phyloP scores from a whole-genome alignment of 2,888 invertebrate species.

The Strigamia crassipes region DNA sequence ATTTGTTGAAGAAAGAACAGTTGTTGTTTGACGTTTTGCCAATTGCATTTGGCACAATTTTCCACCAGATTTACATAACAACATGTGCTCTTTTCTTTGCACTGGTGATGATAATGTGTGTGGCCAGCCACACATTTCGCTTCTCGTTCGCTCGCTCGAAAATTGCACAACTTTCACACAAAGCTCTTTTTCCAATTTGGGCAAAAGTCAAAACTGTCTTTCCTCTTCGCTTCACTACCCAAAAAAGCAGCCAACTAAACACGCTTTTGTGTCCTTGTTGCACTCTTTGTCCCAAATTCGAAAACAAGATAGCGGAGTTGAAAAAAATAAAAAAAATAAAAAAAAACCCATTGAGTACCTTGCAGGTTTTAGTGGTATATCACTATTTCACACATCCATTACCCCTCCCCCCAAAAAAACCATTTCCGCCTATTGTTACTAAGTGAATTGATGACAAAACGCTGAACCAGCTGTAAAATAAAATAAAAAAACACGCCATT shows the following conservation, averaged over 20 bases:
- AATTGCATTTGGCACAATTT: neutral
- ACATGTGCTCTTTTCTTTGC: neutral
- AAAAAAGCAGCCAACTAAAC: neutral
- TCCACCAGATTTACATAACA: neutral
- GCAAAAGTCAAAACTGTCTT: neutral
- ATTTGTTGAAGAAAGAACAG: neutral
- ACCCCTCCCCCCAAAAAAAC: neutral
- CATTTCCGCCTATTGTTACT: neutral
- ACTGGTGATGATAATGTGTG: neutral
- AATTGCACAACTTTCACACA: neutral
- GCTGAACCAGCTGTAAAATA: neutral
- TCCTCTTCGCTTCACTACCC: neutral
- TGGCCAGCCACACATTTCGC: neutral
- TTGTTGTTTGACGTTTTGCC: neutral
- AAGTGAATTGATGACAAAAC: neutral
- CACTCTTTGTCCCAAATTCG: neutral
- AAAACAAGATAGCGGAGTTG: too few species aligned
- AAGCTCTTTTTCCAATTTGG: neutral
- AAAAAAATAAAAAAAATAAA: too few species aligned
- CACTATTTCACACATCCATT: neutral
- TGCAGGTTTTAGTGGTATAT: too few species aligned
- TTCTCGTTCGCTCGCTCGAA: neutral
- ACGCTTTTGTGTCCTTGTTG: neutral
- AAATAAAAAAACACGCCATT: neutral
- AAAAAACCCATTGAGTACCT: too few species aligned